Evolutionary conservation across 2,888 invertebrate species (phyloP).

Genomic region (Lycocerus yunnanus): DNA sequence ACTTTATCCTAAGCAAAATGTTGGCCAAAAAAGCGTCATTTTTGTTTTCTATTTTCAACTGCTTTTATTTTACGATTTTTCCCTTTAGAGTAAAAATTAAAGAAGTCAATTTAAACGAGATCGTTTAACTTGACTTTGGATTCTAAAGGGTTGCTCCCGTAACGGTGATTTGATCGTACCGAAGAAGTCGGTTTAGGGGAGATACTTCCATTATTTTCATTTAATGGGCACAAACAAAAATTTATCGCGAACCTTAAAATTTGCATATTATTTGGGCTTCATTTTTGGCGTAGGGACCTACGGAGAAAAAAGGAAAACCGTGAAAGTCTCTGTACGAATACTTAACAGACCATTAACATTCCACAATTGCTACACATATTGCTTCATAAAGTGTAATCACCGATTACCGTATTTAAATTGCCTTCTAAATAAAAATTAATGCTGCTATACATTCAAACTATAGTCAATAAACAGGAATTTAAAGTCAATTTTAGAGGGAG

Average conservation of each 20-base stretch:
- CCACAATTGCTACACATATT: constrained; percentile 31
- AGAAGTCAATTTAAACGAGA: not conserved
- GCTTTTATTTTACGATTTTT: not conserved
- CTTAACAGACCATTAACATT: constrained; percentile 27
- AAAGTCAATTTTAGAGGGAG: constrained; percentile 38
- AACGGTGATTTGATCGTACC: not conserved
- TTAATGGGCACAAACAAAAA: not conserved
- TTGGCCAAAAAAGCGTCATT: not conserved
- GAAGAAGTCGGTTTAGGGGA: not conserved
- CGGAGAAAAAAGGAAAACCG: not conserved
- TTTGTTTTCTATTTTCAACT: not conserved
- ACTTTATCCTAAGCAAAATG: not conserved
- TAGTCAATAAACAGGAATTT: constrained; percentile 39
- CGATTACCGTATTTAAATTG: constrained; percentile 33
- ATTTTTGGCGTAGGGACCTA: not conserved
- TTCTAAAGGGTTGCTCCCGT: not conserved
- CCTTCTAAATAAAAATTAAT: constrained; percentile 38
- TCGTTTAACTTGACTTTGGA: not conserved
- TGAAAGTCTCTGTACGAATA: constrained; percentile 7
- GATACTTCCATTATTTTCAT: not conserved
- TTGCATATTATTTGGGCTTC: not conserved
- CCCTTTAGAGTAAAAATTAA: not conserved
- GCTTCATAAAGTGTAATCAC: constrained; percentile 29
- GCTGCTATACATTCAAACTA: constrained; percentile 29
- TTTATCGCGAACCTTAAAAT: not conserved